Base-by-base conservation (phyloP, 2,888 invertebrate genomes). In the Leptinotarsa rubiginosa region DNA sequence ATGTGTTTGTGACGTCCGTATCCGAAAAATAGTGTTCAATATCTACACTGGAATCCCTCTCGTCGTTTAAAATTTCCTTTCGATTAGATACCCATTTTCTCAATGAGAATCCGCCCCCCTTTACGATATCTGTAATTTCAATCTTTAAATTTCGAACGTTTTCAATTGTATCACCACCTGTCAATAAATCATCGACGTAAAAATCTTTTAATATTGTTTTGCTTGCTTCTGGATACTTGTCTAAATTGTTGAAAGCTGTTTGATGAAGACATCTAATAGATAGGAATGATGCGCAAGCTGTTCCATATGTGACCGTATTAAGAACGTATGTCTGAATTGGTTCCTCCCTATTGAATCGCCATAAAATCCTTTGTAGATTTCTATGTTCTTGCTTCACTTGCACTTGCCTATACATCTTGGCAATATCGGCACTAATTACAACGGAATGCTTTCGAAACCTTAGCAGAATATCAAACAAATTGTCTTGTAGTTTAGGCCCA, bases 341-440 rank as follows among this genome's bases (percentile, higher is more conserved):
- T 22, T 74, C 65, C 13, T 49, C 56, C 3, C 69, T 64, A 41
- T 70, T 41, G 13, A 70, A 25, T 54, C 80, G 74, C 80, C 80
- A 81, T 18, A 80, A 56, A 50, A 79, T 79, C 64, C 74, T 41
- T 62, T 81, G 81, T 16, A 75, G 71, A 54, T 75, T 22, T 25
- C 77, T 67, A 54, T 82, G 75, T n/a, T 71, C 25, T 31, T 64
- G 49, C 41, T 77, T 7, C 4, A 81, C 59, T 16, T 77, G 59
- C 47, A 82, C 73, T 65, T 79, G 78, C 49, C 81, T 25, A 64
- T 78, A 81, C 81, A 82, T 82, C 65, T 80, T 79, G n/a, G 41
- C 69, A n/a, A 81, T 78, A 70, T 83, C 83, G 4, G 80, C 79
- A 22, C 72, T 76, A 12, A 82, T 65, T 16, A 78, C 80, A 54